Percentiles rank a stretch among this genome's conserved stretches.
Conservation (phyloP, 2,797 vertebrate genomes). For the Netta rufina region DNA sequence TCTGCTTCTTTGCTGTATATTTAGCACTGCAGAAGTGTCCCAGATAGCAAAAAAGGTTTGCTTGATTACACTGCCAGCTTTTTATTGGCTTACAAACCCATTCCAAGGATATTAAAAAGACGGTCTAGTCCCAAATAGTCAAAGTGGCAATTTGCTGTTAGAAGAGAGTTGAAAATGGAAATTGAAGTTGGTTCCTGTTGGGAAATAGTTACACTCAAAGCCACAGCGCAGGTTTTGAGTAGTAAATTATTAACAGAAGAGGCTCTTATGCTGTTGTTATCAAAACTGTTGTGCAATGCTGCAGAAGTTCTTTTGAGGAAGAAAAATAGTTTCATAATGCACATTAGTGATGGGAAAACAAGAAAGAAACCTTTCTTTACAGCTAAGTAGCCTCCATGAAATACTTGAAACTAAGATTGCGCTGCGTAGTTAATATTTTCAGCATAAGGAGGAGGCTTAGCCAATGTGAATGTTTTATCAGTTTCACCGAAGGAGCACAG, state of each 20-base stretch:
- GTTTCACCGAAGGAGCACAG: not conserved
- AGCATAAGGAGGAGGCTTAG: not conserved
- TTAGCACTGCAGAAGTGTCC: not conserved
- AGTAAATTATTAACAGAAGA: conserved; percentile 69
- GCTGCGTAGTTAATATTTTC: not conserved
- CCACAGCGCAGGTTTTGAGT: conserved; percentile 37
- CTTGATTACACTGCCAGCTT: conserved; percentile 14
- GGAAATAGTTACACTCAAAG: conserved; percentile 52
- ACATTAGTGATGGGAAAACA: not conserved
- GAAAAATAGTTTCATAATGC: conserved; percentile 41
- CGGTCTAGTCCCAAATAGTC: conserved; percentile 22
- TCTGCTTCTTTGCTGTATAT: not conserved
- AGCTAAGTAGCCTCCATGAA: not conserved
- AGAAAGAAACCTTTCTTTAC: not conserved
- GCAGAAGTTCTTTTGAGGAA: conserved; percentile 28
- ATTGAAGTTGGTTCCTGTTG: conserved; percentile 53
- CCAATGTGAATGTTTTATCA: not conserved
- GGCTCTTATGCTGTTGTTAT: conserved; percentile 46
- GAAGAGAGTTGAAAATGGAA: conserved; percentile 45
- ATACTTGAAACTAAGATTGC: not conserved
- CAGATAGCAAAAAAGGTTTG: not conserved
- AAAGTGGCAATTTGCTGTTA: conserved; percentile 57
- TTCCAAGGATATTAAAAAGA: conserved; percentile 24
- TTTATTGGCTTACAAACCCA: conserved; percentile 1
- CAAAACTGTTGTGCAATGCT: conserved; percentile 60